phyloP scores from a whole-genome alignment of 2,888 invertebrate genomes.

The Macrosiphum euphorbiae region DNA sequence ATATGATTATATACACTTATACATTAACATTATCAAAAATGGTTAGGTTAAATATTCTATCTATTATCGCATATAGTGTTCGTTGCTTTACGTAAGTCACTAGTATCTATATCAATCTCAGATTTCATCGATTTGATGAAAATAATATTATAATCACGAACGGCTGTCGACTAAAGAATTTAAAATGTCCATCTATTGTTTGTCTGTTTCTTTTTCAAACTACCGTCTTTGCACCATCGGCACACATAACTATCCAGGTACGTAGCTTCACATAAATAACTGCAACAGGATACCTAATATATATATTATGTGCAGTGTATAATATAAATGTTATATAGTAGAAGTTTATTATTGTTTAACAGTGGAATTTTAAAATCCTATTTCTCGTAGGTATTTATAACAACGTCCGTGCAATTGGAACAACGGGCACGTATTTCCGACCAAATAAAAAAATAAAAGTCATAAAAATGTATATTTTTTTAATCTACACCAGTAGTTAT shows the following conservation, averaged over 20 bases:
- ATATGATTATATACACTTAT: not conserved
- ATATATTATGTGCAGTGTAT: constrained; percentile 7
- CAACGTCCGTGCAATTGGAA: constrained; percentile 35
- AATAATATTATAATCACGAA: constrained; percentile 44
- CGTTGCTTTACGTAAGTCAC: not conserved
- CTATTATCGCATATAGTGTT: not conserved
- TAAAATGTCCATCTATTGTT: constrained; percentile 56
- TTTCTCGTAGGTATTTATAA: constrained; percentile 11
- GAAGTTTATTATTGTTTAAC: constrained; percentile 50
- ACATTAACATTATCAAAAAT: not conserved
- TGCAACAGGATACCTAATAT: not conserved
- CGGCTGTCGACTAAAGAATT: constrained; percentile 29
- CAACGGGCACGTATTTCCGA: constrained; percentile 48
- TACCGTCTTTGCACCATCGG: constrained; percentile 19
- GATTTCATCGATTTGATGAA: not conserved
- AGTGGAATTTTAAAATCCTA: constrained; percentile 41
- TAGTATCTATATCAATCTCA: not conserved
- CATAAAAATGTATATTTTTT: constrained; percentile 43
- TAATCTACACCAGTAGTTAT: not conserved
- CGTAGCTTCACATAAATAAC: constrained; percentile 23
- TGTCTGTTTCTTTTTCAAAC: constrained; percentile 33
- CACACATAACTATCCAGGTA: constrained; percentile 26
- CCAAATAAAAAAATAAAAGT: constrained; percentile 37
- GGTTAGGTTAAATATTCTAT: not conserved
- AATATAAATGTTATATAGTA: constrained; percentile 23